Percentiles rank a stretch among this genome's conserved stretches.
These are phyloP conservation scores for Cheilosia scutellata DNA, from an alignment of 2,888 invertebrate species.

Conservation along the genomic window DNA sequence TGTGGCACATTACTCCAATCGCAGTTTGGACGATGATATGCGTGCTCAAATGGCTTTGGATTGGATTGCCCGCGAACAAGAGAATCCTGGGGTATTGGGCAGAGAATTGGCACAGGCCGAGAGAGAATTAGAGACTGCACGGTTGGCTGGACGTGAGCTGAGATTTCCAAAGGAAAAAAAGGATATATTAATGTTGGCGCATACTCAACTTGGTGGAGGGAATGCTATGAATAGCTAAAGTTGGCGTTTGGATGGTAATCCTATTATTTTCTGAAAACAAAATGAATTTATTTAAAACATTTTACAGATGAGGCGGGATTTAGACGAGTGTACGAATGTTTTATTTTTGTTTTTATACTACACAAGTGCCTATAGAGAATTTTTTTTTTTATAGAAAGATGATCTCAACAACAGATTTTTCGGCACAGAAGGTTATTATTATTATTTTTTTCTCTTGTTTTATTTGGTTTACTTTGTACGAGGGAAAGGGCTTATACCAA, in stretches of 20 bases:
- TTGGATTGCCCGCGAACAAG: conserved; percentile 94
- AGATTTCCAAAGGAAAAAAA: conserved; percentile 98
- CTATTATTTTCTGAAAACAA: conserved; percentile 16
- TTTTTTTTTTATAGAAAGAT: conserved; percentile 56
- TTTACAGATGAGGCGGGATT: conserved; percentile 17
- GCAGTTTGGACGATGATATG: conserved; percentile 97
- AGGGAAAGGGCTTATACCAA: too few relatives aligned
- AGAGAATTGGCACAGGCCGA: conserved; percentile 93
- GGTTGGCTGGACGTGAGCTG: conserved; percentile 94
- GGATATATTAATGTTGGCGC: conserved; percentile 95
- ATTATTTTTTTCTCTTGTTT: conserved; percentile 1
- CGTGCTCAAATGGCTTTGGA: conserved; percentile 97
- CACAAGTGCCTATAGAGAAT: conserved; percentile 64
- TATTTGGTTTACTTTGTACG: conserved; percentile 8
- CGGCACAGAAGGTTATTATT: conserved; percentile 39
- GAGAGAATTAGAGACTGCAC: conserved; percentile 92
- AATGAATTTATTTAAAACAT: conserved; percentile 36
- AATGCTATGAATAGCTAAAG: conserved; percentile 77
- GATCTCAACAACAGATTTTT: conserved; percentile 68
- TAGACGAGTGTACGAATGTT: conserved; percentile 22
- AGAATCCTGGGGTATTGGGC: conserved; percentile 90
- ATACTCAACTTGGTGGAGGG: conserved; percentile 89
- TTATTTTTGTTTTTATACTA: conserved; percentile 14
- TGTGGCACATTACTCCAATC: conserved; percentile 96
- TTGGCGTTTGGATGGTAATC: conserved; percentile 35